Conservation (phyloP, 2,888 invertebrate species). For the Acholoe squamosa region DNA sequence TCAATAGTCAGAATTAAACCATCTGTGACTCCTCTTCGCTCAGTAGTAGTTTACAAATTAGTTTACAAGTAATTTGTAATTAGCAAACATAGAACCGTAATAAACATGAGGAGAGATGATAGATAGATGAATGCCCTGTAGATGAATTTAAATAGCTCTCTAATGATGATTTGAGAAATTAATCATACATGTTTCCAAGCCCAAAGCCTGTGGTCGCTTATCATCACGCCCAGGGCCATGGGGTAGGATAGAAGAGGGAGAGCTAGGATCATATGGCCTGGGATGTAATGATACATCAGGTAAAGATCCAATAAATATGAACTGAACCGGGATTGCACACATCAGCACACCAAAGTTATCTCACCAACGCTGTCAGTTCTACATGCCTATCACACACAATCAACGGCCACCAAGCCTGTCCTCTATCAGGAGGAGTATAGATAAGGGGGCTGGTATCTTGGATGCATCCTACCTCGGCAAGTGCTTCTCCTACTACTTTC, state of each 20-base stretch:
- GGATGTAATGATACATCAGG: background rate
- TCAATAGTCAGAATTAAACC: no score
- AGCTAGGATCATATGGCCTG: background rate
- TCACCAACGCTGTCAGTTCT: background rate
- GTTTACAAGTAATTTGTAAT: no score
- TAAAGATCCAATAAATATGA: constrained; percentile 12
- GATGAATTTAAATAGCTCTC: constrained; percentile 9
- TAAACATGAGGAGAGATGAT: background rate
- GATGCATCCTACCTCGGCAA: no score
- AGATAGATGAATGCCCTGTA: background rate
- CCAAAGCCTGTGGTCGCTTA: background rate
- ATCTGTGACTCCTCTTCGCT: no score
- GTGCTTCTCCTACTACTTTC: no score
- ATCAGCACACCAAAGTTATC: constrained; percentile 14
- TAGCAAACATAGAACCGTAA: background rate
- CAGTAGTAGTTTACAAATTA: no score
- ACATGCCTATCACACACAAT: constrained; percentile 1
- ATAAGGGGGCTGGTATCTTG: background rate
- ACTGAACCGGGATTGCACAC: background rate
- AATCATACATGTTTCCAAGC: constrained; percentile 5
- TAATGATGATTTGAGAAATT: background rate
- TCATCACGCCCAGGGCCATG: background rate
- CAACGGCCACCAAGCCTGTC: background rate
- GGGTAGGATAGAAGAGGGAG: background rate
- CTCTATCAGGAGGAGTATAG: background rate